phyloP scores from a whole-genome alignment of 2,888 invertebrate species.

The Creontiades dilutus region DNA sequence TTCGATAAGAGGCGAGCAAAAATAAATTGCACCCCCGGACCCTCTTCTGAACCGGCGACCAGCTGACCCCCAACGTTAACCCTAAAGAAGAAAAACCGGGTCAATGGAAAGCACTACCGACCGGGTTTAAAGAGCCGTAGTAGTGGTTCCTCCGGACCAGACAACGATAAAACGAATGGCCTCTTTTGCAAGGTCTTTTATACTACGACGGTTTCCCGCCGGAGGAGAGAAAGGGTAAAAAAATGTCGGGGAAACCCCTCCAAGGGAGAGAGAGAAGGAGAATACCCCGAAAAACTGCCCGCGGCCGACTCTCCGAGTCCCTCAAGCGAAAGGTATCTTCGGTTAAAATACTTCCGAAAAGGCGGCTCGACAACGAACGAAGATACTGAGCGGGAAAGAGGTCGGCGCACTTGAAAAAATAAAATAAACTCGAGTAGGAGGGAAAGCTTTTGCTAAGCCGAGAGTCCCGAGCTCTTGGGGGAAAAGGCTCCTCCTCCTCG shows the following conservation, averaged over 20 bases:
- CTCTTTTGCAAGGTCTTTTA: constrained; percentile 59
- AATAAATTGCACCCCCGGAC: not conserved
- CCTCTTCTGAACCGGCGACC: not conserved
- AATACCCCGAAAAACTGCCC: not conserved
- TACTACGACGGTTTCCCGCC: not conserved
- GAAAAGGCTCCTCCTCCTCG: not conserved
- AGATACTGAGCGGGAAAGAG: constrained; percentile 7
- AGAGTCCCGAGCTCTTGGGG: constrained; percentile 22
- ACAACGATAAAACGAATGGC: constrained; percentile 44
- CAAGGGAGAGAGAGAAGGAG: not conserved
- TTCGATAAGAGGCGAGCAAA: constrained; percentile 33
- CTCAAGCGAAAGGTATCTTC: not conserved
- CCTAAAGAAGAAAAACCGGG: constrained; percentile 9
- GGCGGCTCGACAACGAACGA: not conserved
- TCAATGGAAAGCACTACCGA: constrained; percentile 15
- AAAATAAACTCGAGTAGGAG: constrained; percentile 56
- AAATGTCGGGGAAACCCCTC: not conserved
- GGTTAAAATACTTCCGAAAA: not conserved
- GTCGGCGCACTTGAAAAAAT: constrained; percentile 41
- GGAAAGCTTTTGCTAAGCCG: constrained; percentile 48
- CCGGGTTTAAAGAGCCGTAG: not conserved
- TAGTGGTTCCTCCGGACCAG: constrained; percentile 3
- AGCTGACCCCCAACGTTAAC: not conserved
- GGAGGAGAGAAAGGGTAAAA: not conserved
- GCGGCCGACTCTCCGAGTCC: not conserved